Evolutionary conservation across 1,140 invertebrate species (phyloP).

Genomic region (Hyles vespertilio): DNA sequence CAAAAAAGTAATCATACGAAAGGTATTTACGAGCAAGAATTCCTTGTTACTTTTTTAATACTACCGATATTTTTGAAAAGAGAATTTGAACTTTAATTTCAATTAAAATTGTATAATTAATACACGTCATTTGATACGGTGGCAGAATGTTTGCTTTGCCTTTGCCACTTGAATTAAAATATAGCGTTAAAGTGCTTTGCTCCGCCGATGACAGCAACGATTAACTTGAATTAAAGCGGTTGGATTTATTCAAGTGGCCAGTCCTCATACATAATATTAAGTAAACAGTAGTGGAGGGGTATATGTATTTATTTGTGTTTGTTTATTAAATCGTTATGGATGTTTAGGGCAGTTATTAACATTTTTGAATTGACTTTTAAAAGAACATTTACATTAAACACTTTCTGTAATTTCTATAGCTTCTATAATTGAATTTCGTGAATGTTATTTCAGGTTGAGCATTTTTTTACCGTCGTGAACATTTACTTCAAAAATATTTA

Average conservation of each 20-base stretch:
- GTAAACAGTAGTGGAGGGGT: too few species aligned
- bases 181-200: slow-evolving; percentile 16
- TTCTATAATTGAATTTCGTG: too few species aligned
- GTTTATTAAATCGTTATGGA: too few species aligned
- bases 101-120: slow-evolving; percentile 29
- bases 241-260: neutral
- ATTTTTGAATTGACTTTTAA: too few species aligned
- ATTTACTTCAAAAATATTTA: too few species aligned
- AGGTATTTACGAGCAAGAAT: neutral
- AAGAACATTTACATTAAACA: too few species aligned
- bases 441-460: too few species aligned
- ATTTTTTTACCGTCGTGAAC: too few species aligned
- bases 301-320: too few species aligned
- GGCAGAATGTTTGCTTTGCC: slow-evolving; percentile 13
- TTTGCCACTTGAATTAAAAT: slow-evolving; percentile 21
- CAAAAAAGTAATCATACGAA: neutral
- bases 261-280: slow-evolving; percentile 2
- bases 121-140: slow-evolving; percentile 15
- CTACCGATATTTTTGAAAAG: too few species aligned
- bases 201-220: slow-evolving; percentile 16
- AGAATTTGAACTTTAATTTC: slow-evolving; percentile 8
- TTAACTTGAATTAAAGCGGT: slow-evolving; percentile 8
- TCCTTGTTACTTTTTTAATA: neutral
- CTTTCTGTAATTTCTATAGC: too few species aligned
- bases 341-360: too few species aligned